Conservation (phyloP, 2,113 vertebrate genomes). For the Melanostigma gelatinosum region DNA sequence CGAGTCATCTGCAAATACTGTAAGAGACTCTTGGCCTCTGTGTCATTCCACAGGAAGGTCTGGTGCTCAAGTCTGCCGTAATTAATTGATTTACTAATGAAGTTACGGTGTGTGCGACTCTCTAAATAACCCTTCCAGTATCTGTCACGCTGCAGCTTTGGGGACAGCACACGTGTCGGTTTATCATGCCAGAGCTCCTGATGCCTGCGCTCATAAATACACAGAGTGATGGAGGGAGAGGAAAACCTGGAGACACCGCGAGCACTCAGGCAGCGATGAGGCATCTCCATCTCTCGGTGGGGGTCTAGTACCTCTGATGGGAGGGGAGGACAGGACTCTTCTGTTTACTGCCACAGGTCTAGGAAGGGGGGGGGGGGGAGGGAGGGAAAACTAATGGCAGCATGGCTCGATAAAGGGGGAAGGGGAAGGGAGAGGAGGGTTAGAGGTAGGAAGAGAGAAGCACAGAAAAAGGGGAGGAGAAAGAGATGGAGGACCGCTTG, state of each 20-base stretch:
- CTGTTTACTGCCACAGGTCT: conserved; percentile 55
- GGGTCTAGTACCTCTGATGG: conserved; percentile 43
- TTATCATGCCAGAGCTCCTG: conserved; percentile 32
- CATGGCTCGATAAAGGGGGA: conserved; percentile 10
- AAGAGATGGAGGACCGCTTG: background rate
- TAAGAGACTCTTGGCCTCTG: background rate
- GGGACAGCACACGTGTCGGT: conserved; percentile 27
- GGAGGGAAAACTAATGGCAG: conserved; percentile 41
- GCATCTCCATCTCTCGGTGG: conserved; percentile 48
- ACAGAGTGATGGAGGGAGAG: conserved; percentile 40
- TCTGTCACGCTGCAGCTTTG: conserved; percentile 34
- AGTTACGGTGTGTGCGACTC: background rate
- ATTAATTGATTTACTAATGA: conserved; percentile 51
- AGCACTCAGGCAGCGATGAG: conserved; percentile 48
- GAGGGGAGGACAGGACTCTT: conserved; percentile 48
- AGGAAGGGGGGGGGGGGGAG: background rate
- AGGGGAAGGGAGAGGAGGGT: conserved; percentile 18
- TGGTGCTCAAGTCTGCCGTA: conserved; percentile 1
- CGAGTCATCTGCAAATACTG: conserved; percentile 20
- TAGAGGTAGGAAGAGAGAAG: background rate
- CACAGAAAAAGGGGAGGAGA: background rate
- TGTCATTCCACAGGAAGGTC: conserved; percentile 29
- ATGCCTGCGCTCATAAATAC: conserved; percentile 43
- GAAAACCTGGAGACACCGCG: conserved; percentile 7
- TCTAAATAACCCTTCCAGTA: conserved; percentile 6